A percentile compares a stretch with the other conserved stretches of the same genome.
Conservation (phyloP, 2,797 vertebrate genomes). For the Euthynnus affinis region DNA sequence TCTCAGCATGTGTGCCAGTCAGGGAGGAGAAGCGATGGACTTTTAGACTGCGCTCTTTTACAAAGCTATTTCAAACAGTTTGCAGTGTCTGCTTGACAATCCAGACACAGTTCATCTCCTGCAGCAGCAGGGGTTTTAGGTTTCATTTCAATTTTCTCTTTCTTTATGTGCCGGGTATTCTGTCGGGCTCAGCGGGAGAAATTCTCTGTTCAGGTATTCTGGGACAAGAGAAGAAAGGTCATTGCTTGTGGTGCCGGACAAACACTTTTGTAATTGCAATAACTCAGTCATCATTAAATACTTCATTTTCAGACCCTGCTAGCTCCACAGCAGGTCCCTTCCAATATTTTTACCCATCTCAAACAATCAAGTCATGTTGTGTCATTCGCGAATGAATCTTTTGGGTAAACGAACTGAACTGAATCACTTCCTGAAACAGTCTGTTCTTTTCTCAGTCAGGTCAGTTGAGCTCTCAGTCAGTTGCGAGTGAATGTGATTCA, state of each 20-base stretch:
- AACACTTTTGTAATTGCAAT: slow-evolving; percentile 46
- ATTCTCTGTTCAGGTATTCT: slow-evolving; percentile 58
- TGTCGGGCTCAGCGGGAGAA: slow-evolving; percentile 52
- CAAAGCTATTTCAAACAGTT: slow-evolving; percentile 66
- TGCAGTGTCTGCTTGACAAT: slow-evolving; percentile 58
- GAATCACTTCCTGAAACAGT: not conserved
- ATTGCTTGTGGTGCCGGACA: slow-evolving; percentile 38
- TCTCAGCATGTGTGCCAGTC: slow-evolving; percentile 22
- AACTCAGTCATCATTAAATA: slow-evolving; percentile 49
- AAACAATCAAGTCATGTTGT: no score
- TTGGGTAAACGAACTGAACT: not conserved
- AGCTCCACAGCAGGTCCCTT: slow-evolving; percentile 5
- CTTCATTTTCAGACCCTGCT: slow-evolving; percentile 46
- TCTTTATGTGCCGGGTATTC: slow-evolving; percentile 29
- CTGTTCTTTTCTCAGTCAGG: no score
- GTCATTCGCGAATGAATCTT: no score
- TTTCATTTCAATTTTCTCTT: slow-evolving; percentile 75
- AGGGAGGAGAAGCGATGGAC: slow-evolving; percentile 18
- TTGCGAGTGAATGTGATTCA: no score
- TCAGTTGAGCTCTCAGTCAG: no score
- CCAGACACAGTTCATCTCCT: slow-evolving; percentile 72
- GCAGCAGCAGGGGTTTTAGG: slow-evolving; percentile 57
- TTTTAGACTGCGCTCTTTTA: slow-evolving; percentile 49
- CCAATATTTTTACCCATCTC: no score
- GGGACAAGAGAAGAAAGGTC: slow-evolving; percentile 44